Conservation (phyloP, 2,113 vertebrate species). For the Ceyx cyanopectus region DNA sequence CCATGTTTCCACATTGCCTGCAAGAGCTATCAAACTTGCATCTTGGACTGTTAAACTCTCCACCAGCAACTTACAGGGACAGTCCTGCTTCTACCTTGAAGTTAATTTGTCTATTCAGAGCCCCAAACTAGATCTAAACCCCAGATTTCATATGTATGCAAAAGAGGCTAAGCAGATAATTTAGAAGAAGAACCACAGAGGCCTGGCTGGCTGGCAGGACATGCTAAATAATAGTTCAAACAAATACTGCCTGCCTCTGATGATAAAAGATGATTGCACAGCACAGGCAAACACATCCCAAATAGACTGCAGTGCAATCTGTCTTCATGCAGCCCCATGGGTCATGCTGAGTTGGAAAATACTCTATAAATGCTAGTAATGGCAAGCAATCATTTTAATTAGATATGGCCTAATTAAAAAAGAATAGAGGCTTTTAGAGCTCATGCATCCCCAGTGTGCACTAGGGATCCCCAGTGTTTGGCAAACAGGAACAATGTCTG, state of each 20-base stretch:
- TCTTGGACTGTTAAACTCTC: background rate
- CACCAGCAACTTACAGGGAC: background rate
- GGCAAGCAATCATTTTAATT: constrained; percentile 60
- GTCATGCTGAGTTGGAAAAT: constrained; percentile 43
- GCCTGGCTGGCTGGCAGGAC: background rate
- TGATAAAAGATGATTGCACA: constrained; percentile 23
- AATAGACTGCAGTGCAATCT: background rate
- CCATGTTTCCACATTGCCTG: background rate
- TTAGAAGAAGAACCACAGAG: background rate
- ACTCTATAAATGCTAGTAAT: constrained; percentile 31
- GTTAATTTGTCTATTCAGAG: background rate
- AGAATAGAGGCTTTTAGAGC: constrained; percentile 50
- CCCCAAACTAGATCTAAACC: background rate
- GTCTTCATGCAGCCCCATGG: constrained; percentile 6
- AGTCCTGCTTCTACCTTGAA: background rate
- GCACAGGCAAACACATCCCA: constrained; percentile 13
- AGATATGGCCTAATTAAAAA: constrained; percentile 65
- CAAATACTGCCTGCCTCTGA: background rate
- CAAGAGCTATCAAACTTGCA: background rate
- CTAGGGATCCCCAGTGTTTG: constrained; percentile 31
- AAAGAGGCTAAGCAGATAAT: background rate
- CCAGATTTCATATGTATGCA: background rate
- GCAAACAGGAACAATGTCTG: constrained; percentile 28
- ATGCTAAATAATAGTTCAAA: background rate
- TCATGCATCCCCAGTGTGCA: constrained; percentile 10